Evolutionary conservation across 2,113 vertebrate species (phyloP), one percentile per base, ranked within the genome.

Genomic region (Oryzias javanicus): DNA sequence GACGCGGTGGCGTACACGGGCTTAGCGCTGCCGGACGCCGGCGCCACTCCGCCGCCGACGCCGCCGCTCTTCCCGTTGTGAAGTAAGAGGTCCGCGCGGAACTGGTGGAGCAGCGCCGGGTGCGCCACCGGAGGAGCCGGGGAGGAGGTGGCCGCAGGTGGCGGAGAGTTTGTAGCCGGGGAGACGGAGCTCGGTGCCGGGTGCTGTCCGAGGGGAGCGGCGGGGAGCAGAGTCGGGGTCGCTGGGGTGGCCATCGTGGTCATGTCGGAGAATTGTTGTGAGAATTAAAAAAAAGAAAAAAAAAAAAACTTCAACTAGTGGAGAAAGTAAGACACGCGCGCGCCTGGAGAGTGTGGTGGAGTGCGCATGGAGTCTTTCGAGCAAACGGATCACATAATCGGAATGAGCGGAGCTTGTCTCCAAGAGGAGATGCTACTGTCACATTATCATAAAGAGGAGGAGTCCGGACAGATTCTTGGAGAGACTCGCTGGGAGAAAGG

Each of bases 1-100:
- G 96, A 98, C 67, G 96, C 95, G 55, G 96, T 98, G 83, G 95
- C 95, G 87, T 98, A 98, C 72, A 97, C 96, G 17, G 95, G 96
- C 72, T 98, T 97, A 5, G 64, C 68, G 77, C 90, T 89, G 72
- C 91, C 80, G 77, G 93, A 85, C 74, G 89, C 49, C 47, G 89
- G 86, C 52, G 89, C 68, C 79, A 86, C 68, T 2, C 22, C 22
- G 22, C 86, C 68, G 66, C 89, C 61, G 84, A 2, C 22, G 22
- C 86, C 68, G 66, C 89, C 61, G 84, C 82, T 51, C 88, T 92
- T 71, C 55, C 86, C 84, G 75, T 86, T 90, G 80, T 64, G 85
- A 4, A 89, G 85, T 49, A 93, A 78, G 81, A 93, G 89, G 79
- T 95, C 94, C 69, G 93, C 86, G 52, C 93, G 83, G 87, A 95